A percentile compares a stretch with the other conserved stretches of the same genome.
These are phyloP conservation scores for Sapayoa aenigma DNA, from an alignment of 2,113 vertebrate species.

Conservation along the genomic window DNA sequence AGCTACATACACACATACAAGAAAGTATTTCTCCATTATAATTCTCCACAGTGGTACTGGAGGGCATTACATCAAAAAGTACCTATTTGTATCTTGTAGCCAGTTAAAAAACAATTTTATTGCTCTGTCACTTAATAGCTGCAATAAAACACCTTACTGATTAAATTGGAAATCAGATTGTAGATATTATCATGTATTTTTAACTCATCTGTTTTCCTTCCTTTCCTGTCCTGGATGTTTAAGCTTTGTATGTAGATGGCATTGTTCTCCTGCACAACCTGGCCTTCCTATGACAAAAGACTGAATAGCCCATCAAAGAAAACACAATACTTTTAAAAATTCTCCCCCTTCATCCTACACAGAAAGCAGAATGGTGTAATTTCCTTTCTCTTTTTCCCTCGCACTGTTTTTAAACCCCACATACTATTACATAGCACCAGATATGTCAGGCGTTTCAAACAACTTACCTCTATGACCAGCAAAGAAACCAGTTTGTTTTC, in stretches of 20 bases:
- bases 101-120: neutral
- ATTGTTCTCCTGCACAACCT: neutral
- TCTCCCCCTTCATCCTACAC: neutral
- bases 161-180: neutral
- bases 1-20: neutral
- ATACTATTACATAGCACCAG: rapidly evolving
- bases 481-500: neutral
- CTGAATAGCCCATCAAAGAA: neutral
- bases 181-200: neutral
- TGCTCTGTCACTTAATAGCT: neutral
- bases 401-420: neutral
- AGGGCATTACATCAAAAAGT: neutral
- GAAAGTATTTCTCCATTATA: neutral
- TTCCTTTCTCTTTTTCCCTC: neutral
- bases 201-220: neutral
- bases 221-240: neutral
- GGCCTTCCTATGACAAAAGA: neutral
- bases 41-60: neutral
- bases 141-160: neutral
- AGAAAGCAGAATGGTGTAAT: neutral
- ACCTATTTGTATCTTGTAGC: neutral
- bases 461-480: neutral
- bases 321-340: neutral
- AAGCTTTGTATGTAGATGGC: neutral
- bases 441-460: neutral